Percentiles rank a stretch among this genome's conserved stretches.
Evolutionary conservation across 2,113 vertebrate species (phyloP).

Genomic region (Pongo pygmaeus): DNA sequence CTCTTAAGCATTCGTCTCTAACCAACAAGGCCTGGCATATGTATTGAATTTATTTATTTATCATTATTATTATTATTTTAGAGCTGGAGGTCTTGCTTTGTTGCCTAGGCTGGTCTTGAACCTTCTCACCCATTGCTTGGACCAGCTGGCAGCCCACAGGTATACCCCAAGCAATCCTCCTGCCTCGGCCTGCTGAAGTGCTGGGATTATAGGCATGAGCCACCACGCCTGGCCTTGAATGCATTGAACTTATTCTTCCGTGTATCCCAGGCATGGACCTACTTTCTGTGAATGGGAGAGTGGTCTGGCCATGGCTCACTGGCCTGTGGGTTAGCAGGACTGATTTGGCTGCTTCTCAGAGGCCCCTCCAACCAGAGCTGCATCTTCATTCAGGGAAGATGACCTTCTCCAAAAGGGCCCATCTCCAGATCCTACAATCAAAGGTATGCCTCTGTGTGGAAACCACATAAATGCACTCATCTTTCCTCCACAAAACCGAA

Average conservation of each 20-base stretch:
- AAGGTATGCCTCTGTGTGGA: background rate
- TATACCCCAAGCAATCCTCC: no score
- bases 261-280: background rate
- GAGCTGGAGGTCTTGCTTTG: no score
- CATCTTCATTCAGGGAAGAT: background rate
- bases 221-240: no score
- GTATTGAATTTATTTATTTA: background rate
- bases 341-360: background rate
- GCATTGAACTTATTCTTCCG: background rate
- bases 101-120: no score
- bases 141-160: no score
- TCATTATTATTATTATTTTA: no score
- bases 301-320: background rate
- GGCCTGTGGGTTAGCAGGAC: background rate
- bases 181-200: no score
- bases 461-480: background rate
- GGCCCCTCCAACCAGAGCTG: background rate
- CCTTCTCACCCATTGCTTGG: no score
- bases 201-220: no score
- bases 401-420: background rate
- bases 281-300: background rate
- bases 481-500: background rate
- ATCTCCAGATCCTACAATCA: no score
- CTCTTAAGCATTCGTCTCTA: background rate
- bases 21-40: background rate